Evolutionary conservation across 2,888 invertebrate genomes (phyloP).

Genomic region (Nomada ferruginata): DNA sequence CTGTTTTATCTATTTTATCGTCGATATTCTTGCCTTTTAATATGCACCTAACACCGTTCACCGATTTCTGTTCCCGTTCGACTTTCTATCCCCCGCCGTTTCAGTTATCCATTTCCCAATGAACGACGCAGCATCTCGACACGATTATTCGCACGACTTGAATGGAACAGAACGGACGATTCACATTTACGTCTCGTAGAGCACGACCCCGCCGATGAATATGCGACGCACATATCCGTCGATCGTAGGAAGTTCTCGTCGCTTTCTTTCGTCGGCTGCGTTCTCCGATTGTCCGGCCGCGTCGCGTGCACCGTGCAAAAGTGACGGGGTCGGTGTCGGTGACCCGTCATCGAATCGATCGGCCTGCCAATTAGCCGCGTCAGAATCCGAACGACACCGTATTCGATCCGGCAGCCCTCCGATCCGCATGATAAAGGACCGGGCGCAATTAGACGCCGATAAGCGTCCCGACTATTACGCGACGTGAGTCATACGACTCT

Average conservation of each 20-base stretch:
- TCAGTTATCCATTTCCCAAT: background rate
- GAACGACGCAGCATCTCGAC: background rate
- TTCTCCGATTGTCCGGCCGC: conserved; percentile 11
- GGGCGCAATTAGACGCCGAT: conserved; percentile 59
- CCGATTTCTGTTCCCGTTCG: too few relatives aligned
- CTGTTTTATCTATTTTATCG: too few relatives aligned
- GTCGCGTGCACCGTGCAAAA: background rate
- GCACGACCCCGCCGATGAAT: conserved; percentile 43
- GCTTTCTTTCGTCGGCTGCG: conserved; percentile 36
- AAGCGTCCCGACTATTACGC: conserved; percentile 51
- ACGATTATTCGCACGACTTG: conserved; percentile 8
- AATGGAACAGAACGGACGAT: conserved; percentile 37
- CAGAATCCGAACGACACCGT: conserved; percentile 37
- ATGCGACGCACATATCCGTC: conserved; percentile 47
- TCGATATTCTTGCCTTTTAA: too few relatives aligned
- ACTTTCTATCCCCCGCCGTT: background rate
- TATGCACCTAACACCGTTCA: too few relatives aligned
- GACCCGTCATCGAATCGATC: conserved; percentile 62
- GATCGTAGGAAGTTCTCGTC: conserved; percentile 53
- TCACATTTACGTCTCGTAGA: conserved; percentile 54
- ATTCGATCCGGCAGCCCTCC: conserved; percentile 22
- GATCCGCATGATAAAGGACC: conserved; percentile 61
- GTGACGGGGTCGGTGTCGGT: conserved; percentile 51
- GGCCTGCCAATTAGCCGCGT: conserved; percentile 58
- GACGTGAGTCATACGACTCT: conserved; percentile 56